These are phyloP conservation scores for Ailurus styani DNA, from an alignment of 2,113 vertebrate species.

Conservation along the genomic window DNA sequence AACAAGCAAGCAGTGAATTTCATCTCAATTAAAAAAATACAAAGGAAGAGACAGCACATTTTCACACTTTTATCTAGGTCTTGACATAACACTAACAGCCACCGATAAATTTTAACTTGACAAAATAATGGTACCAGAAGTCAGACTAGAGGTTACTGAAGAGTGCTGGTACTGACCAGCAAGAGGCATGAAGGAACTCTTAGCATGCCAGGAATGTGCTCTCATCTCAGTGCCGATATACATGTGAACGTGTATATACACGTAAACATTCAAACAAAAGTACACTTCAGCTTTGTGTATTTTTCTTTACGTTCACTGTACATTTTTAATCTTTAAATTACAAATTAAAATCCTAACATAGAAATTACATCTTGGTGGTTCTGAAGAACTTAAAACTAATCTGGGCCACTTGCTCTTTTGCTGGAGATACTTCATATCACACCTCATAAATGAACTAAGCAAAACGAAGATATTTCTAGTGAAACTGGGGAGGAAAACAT, in stretches of 20 bases:
- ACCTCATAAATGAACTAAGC: not conserved
- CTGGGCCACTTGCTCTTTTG: not conserved
- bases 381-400: not conserved
- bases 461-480: slow-evolving; percentile 40
- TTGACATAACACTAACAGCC: not conserved
- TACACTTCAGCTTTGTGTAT: not conserved
- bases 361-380: not conserved
- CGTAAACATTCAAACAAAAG: not conserved
- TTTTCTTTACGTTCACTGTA: not conserved
- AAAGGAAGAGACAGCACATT: not conserved
- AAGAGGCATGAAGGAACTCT: not conserved
- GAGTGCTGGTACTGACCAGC: accelerated
- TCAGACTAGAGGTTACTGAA: not conserved
- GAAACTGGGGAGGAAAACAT: slow-evolving; percentile 27
- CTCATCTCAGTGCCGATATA: not conserved
- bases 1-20: not conserved
- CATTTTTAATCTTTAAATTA: not conserved
- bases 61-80: not conserved
- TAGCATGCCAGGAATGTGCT: not conserved
- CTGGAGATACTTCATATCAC: not conserved
- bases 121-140: not conserved
- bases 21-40: not conserved
- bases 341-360: not conserved
- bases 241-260: not conserved
- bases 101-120: not conserved